A percentile compares a stretch with the other conserved stretches of the same genome.
Evolutionary conservation across 2,888 invertebrate species (phyloP).

Genomic region (Steinernema scapterisci): DNA sequence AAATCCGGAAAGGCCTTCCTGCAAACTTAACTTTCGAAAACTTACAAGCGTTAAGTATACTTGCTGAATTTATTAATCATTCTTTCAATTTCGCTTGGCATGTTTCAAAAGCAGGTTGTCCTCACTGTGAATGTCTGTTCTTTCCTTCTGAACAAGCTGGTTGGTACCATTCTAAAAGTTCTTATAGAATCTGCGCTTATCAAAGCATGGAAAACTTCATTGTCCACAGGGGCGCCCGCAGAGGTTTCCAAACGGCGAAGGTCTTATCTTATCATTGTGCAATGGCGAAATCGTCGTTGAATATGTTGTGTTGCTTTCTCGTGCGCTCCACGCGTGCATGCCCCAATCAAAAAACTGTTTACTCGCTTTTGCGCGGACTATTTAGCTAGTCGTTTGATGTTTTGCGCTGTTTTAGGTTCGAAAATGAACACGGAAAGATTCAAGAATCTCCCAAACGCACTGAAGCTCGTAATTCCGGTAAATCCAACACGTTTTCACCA

Average conservation of each 20-base stretch:
- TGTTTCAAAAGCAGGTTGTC: too few species aligned
- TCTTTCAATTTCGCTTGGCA: too few species aligned
- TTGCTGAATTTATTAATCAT: too few species aligned
- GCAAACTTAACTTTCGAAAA: too few species aligned
- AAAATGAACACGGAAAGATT: constrained; percentile 33
- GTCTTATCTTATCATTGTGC: constrained; percentile 18
- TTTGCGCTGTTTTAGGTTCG: too few species aligned
- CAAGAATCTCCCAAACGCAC: constrained; percentile 22
- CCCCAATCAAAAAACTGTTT: neutral
- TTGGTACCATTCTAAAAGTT: too few species aligned
- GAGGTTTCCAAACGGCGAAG: constrained; percentile 14
- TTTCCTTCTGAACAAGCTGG: too few species aligned
- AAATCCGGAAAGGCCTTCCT: too few species aligned
- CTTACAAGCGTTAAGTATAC: too few species aligned
- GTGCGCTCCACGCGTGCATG: neutral
- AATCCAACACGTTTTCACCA: constrained; percentile 2
- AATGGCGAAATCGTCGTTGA: constrained; percentile 1
- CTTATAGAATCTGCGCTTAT: too few species aligned
- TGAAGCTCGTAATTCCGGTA: constrained; percentile 34
- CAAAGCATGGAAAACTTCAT: too few species aligned
- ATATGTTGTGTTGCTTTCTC: constrained; percentile 6
- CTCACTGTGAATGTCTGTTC: too few species aligned
- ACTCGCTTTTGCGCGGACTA: neutral
- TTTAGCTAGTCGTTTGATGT: neutral
- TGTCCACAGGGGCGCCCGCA: neutral